These are phyloP conservation scores for Drosophila mimetica DNA, from an alignment of 2,888 invertebrate species.

Conservation along the genomic window DNA sequence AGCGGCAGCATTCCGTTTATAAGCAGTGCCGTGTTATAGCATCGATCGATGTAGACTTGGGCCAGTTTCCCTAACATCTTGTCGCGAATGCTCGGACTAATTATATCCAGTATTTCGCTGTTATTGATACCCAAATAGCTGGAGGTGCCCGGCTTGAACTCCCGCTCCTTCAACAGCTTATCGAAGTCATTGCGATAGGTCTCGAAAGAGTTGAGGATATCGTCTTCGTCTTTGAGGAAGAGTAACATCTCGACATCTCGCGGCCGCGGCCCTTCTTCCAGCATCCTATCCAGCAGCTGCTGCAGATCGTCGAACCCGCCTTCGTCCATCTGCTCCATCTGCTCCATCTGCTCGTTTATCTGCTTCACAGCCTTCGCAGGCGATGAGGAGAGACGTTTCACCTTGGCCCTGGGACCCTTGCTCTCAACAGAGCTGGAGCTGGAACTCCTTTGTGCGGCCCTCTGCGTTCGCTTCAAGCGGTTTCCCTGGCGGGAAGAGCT, in stretches of 20 bases:
- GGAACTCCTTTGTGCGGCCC: constrained; percentile 14
- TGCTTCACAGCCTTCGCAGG: constrained; percentile 10
- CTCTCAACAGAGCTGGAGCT: constrained; percentile 38
- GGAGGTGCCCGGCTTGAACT: constrained; percentile 47
- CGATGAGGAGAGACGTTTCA: neutral
- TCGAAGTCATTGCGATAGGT: constrained; percentile 55
- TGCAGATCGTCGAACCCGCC: constrained; percentile 19
- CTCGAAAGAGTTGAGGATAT: constrained; percentile 55
- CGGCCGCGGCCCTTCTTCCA: constrained; percentile 50
- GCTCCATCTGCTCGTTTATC: too few relatives aligned
- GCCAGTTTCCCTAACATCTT: constrained; percentile 64
- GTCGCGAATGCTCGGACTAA: constrained; percentile 52
- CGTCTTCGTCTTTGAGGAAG: constrained; percentile 44
- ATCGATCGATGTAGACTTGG: constrained; percentile 27
- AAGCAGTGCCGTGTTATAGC: constrained; percentile 63
- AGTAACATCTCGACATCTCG: constrained; percentile 56
- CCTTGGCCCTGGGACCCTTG: neutral
- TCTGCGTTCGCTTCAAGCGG: constrained; percentile 2
- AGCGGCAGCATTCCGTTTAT: constrained; percentile 81
- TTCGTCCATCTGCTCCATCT: constrained; percentile 25
- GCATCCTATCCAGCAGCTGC: constrained; percentile 37
- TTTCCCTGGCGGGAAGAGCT: neutral
- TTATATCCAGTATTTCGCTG: constrained; percentile 62
- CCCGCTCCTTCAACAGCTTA: constrained; percentile 49
- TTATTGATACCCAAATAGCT: constrained; percentile 61